Conservation (phyloP, 1,140 invertebrate species). For the Zaprionus camerounensis region DNA sequence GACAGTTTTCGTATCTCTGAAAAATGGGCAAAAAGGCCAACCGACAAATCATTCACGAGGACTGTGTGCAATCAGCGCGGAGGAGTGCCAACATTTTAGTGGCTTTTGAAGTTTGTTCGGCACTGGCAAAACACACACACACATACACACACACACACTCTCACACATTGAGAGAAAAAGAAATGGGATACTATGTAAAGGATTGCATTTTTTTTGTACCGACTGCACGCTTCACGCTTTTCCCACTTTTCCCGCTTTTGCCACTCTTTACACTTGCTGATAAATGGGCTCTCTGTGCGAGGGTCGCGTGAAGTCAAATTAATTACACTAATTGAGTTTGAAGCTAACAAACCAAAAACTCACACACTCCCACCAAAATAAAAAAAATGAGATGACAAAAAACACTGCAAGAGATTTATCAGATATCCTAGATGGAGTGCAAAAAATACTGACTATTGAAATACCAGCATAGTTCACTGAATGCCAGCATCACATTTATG, state of each 20-base stretch:
- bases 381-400: slow-evolving; percentile 1
- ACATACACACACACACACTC: not conserved
- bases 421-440: not conserved
- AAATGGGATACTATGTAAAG: slow-evolving; percentile 22
- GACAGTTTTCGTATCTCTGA: not conserved
- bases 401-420: slow-evolving; percentile 13
- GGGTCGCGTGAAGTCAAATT: slow-evolving; percentile 55
- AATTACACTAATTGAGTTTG: slow-evolving; percentile 72
- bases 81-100: slow-evolving; percentile 52
- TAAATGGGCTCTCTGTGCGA: slow-evolving; percentile 41
- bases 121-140: slow-evolving; percentile 5
- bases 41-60: slow-evolving; percentile 22
- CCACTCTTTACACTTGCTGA: slow-evolving; percentile 34
- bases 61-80: slow-evolving; percentile 44
- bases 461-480: not conserved
- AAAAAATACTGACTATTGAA: not conserved
- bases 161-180: not conserved
- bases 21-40: slow-evolving; percentile 13
- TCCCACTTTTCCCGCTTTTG: slow-evolving; percentile 1
- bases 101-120: slow-evolving; percentile 42
- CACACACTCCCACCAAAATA: slow-evolving; percentile 13
- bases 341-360: slow-evolving; percentile 55
- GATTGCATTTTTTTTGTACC: slow-evolving; percentile 35
- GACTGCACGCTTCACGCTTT: slow-evolving; percentile 3
- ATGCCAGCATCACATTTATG: not conserved